Evolutionary conservation across 2,797 vertebrate species (phyloP).

Genomic region (Chanos chanos): DNA sequence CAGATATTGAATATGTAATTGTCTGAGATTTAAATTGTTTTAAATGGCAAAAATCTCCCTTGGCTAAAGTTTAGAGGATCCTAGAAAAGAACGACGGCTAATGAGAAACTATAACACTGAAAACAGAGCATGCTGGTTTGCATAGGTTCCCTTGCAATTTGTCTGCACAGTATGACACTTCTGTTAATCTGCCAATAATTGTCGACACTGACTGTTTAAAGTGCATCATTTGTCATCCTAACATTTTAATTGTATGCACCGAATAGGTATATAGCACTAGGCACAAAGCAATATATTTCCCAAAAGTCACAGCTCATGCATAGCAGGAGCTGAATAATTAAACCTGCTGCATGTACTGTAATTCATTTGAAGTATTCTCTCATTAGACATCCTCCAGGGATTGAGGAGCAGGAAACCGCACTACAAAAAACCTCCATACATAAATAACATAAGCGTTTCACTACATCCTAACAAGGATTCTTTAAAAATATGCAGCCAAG

Average conservation of each 20-base stretch:
- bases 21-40: no score
- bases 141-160: constrained; percentile 20
- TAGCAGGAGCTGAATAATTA: constrained; percentile 55
- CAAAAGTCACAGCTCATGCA: constrained; percentile 50
- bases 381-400: constrained; percentile 44
- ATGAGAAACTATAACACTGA: constrained; percentile 11
- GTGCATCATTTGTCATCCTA: constrained; percentile 24
- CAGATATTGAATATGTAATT: no score
- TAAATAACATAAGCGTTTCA: constrained; percentile 48
- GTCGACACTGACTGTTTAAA: constrained; percentile 32
- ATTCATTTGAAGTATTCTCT: constrained; percentile 56
- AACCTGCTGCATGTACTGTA: constrained; percentile 48
- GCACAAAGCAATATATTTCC: constrained; percentile 37
- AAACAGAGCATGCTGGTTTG: constrained; percentile 7
- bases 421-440: constrained; percentile 31
- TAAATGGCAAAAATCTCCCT: no score
- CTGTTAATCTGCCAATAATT: constrained; percentile 25
- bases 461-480: constrained; percentile 34
- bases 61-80: constrained; percentile 18
- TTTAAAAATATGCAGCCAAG: constrained; percentile 26
- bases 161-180: neutral
- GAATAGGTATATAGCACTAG: constrained; percentile 41
- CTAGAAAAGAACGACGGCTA: constrained; percentile 10
- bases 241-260: constrained; percentile 35
- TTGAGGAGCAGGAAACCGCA: constrained; percentile 45